Evolutionary conservation across 2,888 invertebrate genomes (phyloP).

Genomic region (Euclidia mi): DNA sequence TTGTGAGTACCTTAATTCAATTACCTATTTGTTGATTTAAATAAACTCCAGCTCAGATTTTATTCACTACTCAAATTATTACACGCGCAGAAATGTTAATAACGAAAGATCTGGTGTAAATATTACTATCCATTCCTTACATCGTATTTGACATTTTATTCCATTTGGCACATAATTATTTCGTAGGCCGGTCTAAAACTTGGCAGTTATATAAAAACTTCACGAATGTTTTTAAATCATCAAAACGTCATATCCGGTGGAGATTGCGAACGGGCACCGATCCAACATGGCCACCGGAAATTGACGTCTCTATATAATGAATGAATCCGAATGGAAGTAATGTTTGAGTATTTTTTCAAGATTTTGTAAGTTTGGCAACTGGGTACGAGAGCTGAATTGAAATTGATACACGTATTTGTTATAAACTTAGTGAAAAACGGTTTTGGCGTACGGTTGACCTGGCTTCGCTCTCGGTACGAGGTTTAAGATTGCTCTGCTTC

Average conservation of each 20-base stretch:
- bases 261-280: conserved; percentile 68
- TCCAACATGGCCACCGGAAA: conserved; percentile 78
- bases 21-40: too few relatives aligned
- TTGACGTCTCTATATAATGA: conserved; percentile 74
- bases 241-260: conserved; percentile 74
- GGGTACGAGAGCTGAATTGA: conserved; percentile 34
- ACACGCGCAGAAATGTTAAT: too few relatives aligned
- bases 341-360: conserved; percentile 50
- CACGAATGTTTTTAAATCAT: conserved; percentile 67
- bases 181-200: conserved; percentile 38
- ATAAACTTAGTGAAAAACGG: conserved; percentile 26
- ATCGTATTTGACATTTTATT: too few relatives aligned
- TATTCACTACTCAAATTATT: too few relatives aligned
- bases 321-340: conserved; percentile 67
- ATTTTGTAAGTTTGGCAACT: conserved; percentile 43
- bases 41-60: too few relatives aligned
- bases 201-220: conserved; percentile 48
- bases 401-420: conserved; percentile 35
- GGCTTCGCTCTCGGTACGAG: conserved; percentile 10
- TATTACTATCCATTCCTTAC: too few relatives aligned
- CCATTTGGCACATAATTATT: conserved; percentile 4
- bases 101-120: too few relatives aligned
- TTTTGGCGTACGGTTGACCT: conserved; percentile 24
- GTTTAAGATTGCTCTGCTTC: conserved; percentile 14
- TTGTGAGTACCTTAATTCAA: too few relatives aligned